Evolutionary conservation across 2,113 vertebrate genomes (phyloP).

Genomic region (Chlorocebus sabaeus): DNA sequence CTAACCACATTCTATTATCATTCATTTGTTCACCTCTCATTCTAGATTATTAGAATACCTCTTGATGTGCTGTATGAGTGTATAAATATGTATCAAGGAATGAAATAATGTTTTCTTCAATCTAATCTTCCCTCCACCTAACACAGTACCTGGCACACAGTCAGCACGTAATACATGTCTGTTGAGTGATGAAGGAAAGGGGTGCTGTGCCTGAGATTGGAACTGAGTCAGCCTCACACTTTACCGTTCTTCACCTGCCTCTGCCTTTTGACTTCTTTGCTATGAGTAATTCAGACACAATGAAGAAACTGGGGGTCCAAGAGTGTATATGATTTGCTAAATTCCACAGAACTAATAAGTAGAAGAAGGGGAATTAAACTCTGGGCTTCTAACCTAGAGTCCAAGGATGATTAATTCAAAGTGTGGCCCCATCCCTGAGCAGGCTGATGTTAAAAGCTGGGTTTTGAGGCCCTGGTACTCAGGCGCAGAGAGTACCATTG

Average conservation of each 20-base stretch:
- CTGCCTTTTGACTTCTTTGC: neutral
- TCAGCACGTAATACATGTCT: no score
- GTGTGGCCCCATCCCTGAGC: neutral
- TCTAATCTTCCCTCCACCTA: neutral
- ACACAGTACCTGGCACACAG: neutral
- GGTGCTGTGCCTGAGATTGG: neutral
- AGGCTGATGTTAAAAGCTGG: slow-evolving; percentile 31
- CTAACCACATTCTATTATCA: neutral
- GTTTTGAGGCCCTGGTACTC: neutral
- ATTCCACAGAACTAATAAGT: neutral
- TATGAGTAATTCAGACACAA: neutral
- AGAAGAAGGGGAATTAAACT: neutral
- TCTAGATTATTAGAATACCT: neutral
- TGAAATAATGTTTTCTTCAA: neutral
- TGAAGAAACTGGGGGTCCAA: neutral
- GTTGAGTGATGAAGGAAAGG: neutral
- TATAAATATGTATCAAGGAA: no score
- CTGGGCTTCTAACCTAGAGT: neutral
- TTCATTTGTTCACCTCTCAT: neutral
- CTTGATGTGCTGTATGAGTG: no score
- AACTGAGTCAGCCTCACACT: neutral
- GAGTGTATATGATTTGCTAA: neutral
- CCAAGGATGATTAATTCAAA: neutral
- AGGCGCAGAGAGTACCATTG: slow-evolving; percentile 44
- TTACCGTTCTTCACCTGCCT: neutral